phyloP scores from a whole-genome alignment of 2,797 vertebrate species.

The Poeciliopsis turneri region DNA sequence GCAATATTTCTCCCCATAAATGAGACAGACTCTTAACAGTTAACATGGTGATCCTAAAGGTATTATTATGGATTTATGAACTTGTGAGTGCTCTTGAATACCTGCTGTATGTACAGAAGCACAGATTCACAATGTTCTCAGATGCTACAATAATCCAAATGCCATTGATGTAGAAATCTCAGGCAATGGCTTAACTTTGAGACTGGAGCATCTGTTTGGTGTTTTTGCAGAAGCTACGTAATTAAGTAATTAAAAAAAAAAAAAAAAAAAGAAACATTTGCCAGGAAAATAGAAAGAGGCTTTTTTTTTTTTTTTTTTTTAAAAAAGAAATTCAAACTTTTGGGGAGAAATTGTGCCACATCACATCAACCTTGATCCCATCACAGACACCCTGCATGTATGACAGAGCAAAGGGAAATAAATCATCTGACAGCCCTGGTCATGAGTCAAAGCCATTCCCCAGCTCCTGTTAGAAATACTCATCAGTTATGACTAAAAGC shows the following conservation, averaged over 20 bases:
- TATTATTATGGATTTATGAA: neutral
- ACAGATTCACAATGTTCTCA: neutral
- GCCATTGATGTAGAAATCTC: constrained; percentile 6
- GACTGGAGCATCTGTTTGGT: constrained; percentile 37
- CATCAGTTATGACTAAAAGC: constrained; percentile 68
- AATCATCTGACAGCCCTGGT: constrained; percentile 58
- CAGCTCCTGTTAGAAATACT: constrained; percentile 60
- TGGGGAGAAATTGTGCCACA: constrained; percentile 29
- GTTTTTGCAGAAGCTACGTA: neutral
- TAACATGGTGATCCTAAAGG: neutral
- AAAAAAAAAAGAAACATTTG: neutral
- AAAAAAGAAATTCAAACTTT: constrained; percentile 20
- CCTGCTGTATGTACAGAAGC: neutral
- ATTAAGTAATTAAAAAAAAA: no score
- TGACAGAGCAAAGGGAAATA: constrained; percentile 56
- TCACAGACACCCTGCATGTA: constrained; percentile 41
- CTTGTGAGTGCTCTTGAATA: neutral
- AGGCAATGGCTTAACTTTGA: constrained; percentile 5
- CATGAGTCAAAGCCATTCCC: constrained; percentile 67
- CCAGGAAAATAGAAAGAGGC: constrained; percentile 6
- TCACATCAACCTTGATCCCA: constrained; percentile 26
- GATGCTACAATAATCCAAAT: neutral
- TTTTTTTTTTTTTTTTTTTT: neutral
- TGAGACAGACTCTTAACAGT: neutral
- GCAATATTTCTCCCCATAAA: neutral